A percentile compares a stretch with the other conserved stretches of the same genome.
Evolutionary conservation across 2,888 invertebrate species (phyloP).

Genomic region (Ryuthela nishihirai): DNA sequence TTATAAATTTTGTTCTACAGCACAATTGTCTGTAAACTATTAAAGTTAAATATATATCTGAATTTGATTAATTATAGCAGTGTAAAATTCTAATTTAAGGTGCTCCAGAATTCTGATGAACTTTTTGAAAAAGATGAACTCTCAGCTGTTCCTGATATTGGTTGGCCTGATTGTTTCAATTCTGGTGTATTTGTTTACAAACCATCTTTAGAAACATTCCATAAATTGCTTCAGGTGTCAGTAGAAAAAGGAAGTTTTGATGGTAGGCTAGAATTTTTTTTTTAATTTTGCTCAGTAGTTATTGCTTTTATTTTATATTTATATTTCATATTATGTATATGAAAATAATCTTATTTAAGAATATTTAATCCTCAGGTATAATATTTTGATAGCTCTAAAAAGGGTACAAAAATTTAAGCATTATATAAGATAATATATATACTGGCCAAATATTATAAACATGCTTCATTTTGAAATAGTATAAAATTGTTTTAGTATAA

Average conservation of each 20-base stretch:
- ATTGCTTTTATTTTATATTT: no score
- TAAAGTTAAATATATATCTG: slow-evolving; percentile 5
- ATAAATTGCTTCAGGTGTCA: slow-evolving; percentile 32
- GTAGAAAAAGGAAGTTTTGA: slow-evolving; percentile 42
- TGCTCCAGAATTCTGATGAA: slow-evolving; percentile 92
- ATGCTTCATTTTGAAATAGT: no score
- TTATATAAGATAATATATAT: no score
- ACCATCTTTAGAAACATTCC: slow-evolving; percentile 52
- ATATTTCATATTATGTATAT: no score
- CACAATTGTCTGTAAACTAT: no score
- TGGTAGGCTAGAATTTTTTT: slow-evolving; percentile 32
- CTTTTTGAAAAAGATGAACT: slow-evolving; percentile 93
- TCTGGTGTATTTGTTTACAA: slow-evolving; percentile 54
- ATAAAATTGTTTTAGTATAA: no score
- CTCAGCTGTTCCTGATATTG: slow-evolving; percentile 88
- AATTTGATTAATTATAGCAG: slow-evolving; percentile 1
- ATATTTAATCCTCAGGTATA: no score
- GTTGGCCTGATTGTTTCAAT: slow-evolving; percentile 57
- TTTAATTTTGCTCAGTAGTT: no score
- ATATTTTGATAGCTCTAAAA: no score
- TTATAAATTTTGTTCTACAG: not conserved
- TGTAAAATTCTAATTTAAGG: slow-evolving; percentile 64
- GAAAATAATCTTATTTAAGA: no score
- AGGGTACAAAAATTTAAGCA: no score
- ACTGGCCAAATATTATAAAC: no score